Evolutionary conservation across 2,888 invertebrate genomes (phyloP), one percentile per base, ranked within the genome.

Genomic region (Sphaeridia pumilis): DNA sequence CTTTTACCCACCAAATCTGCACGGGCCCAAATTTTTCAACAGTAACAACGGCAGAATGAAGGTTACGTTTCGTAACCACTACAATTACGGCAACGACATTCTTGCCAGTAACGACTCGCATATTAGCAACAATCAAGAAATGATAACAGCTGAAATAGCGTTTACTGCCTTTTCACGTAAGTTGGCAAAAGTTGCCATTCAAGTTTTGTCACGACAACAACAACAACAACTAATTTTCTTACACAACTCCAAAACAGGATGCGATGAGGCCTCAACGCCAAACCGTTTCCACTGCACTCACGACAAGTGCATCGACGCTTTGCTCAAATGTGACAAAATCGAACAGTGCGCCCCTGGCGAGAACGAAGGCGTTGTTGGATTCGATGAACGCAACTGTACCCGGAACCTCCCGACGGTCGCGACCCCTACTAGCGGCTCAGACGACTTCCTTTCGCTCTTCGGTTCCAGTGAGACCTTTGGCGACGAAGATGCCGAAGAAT

Each of bases 1-100:
- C 31, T 43, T 49, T 24, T 49, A 49, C 34, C 49, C 49, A 2
- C 2, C 14, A 14, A 22, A 49, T 22, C 43, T 49, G 5, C 42
- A 49, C 31, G 49, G 49, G 21, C 49, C 49, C 3, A 49, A 43
- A 49, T 49, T 49, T 22, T 49, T 49, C 31, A 49, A 49, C 31
- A 49, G 49, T 28, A 41, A 41, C 3, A 31, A 49, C 22, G 49
- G 49, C 2, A 22, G 22, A 2, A 49, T 49, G 21, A 49, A 49
- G 27, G 49, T 49, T 3, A 49, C 42, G 4, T 49, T 49, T 22
- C 24, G 49, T 2, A 49, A 49, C 24, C 49, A 49, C 17, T 49
- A 49, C 34, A 42, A 28, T 21, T 49, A 49, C 43, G 49, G 49
- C 7, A 49, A 49, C 34, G 49, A 49, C 14, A 10, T 49, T 4